Percentiles rank a stretch among this genome's conserved stretches.
Evolutionary conservation across 2,797 vertebrate genomes (phyloP).

Genomic region (Coregonus ussuriensis): DNA sequence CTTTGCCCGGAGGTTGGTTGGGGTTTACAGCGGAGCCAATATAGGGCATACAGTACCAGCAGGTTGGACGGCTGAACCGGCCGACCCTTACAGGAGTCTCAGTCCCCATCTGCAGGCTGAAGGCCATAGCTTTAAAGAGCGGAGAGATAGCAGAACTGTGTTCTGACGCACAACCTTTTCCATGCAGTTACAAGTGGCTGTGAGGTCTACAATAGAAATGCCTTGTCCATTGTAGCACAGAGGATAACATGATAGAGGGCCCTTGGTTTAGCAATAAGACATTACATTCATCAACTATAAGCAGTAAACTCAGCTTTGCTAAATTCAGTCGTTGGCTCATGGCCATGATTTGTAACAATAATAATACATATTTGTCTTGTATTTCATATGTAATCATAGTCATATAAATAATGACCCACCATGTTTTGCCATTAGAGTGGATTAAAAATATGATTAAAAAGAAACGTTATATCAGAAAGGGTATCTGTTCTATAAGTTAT

Average conservation of each 20-base stretch:
- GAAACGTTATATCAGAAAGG: not conserved
- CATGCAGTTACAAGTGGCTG: not conserved
- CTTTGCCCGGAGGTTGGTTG: not conserved
- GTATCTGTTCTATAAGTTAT: slow-evolving; percentile 22
- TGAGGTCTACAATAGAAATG: not conserved
- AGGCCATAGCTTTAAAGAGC: not conserved
- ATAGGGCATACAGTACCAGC: not conserved
- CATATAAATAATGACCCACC: not conserved
- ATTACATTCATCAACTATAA: too few relatives aligned
- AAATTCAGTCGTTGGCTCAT: too few relatives aligned
- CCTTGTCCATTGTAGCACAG: not conserved
- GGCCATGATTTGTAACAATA: too few relatives aligned
- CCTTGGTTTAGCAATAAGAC: not conserved
- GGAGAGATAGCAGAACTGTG: not conserved
- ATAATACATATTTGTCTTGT: not conserved
- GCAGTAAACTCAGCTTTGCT: too few relatives aligned
- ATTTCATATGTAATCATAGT: not conserved
- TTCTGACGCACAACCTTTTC: not conserved
- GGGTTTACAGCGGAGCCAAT: not conserved
- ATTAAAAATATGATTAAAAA: not conserved
- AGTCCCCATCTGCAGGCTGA: not conserved
- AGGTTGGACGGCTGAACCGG: not conserved
- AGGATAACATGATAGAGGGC: not conserved
- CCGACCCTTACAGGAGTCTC: not conserved
- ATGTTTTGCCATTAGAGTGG: not conserved